Conservation (phyloP, 2,888 invertebrate genomes). For the Amblyjoppa proteus region DNA sequence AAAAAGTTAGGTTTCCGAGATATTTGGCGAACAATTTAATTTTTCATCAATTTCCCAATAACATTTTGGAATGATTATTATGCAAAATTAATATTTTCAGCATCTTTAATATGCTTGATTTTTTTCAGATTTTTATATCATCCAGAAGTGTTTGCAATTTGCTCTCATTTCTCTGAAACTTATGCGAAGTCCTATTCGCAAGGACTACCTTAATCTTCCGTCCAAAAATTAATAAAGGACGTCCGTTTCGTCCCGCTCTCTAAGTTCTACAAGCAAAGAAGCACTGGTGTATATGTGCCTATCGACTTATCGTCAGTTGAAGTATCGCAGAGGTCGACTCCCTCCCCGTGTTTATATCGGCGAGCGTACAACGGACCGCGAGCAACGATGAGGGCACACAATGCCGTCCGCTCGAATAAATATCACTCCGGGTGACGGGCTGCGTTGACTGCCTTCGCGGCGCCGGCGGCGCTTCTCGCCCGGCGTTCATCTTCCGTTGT, state of each 20-base stretch:
- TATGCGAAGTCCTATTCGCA: no score
- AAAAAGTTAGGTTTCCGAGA: no score
- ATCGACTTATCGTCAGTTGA: slow-evolving; percentile 44
- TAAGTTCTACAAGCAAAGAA: background rate
- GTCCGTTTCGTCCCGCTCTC: background rate
- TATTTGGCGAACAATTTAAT: no score
- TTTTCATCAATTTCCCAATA: no score
- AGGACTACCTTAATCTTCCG: background rate
- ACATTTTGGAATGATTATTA: no score
- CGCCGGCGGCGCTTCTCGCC: slow-evolving; percentile 19
- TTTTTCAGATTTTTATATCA: no score
- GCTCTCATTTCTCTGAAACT: no score
- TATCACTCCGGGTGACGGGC: slow-evolving; percentile 52
- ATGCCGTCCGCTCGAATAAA: slow-evolving; percentile 59
- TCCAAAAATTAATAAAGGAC: background rate
- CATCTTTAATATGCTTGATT: no score
- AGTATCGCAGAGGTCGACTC: slow-evolving; percentile 7
- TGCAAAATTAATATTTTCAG: no score
- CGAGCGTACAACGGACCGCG: slow-evolving; percentile 1
- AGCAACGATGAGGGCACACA: slow-evolving; percentile 44
- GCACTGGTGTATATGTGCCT: background rate
- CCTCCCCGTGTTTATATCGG: slow-evolving; percentile 35
- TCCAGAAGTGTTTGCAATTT: no score
- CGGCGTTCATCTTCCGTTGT: slow-evolving; percentile 37
- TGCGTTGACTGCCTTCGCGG: slow-evolving; percentile 31